These are phyloP conservation scores for Phaethon lepturus DNA, from an alignment of 2,113 vertebrate species.

Conservation along the genomic window DNA sequence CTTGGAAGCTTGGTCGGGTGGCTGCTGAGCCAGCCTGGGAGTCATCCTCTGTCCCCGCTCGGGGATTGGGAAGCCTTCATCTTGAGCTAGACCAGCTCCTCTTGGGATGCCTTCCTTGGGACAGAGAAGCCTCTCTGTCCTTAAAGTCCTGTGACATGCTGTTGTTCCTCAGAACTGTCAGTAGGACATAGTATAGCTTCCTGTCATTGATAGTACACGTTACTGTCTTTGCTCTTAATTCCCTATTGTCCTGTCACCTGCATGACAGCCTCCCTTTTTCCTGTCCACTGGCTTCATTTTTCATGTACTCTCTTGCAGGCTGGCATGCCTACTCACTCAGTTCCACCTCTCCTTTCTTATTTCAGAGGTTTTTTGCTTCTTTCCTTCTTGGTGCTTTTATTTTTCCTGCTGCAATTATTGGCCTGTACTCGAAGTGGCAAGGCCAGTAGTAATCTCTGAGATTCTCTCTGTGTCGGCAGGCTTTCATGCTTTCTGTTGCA, in stretches of 20 bases:
- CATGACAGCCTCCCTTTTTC: not conserved
- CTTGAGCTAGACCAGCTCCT: not conserved
- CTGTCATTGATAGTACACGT: too few species aligned
- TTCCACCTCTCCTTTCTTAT: not conserved
- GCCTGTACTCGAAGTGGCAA: rapidly evolving
- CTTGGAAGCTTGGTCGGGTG: not conserved
- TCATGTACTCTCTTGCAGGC: not conserved
- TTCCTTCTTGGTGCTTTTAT: not conserved
- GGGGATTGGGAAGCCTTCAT: not conserved
- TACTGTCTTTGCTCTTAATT: not conserved
- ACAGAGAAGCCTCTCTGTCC: too few species aligned
- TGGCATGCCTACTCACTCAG: not conserved
- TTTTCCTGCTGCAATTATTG: not conserved
- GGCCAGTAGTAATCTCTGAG: not conserved
- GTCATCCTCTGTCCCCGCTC: not conserved
- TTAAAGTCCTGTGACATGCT: too few species aligned
- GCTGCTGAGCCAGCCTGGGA: not conserved
- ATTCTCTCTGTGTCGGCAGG: not conserved
- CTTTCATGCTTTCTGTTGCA: not conserved
- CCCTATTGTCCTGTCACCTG: too few species aligned
- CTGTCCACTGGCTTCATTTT: not conserved
- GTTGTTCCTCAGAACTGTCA: not conserved
- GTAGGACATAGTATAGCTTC: too few species aligned
- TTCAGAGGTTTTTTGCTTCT: not conserved
- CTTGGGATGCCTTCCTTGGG: too few species aligned